These are phyloP conservation scores for Priocnemis perturbator DNA, from an alignment of 2,888 invertebrate species.

Conservation along the genomic window DNA sequence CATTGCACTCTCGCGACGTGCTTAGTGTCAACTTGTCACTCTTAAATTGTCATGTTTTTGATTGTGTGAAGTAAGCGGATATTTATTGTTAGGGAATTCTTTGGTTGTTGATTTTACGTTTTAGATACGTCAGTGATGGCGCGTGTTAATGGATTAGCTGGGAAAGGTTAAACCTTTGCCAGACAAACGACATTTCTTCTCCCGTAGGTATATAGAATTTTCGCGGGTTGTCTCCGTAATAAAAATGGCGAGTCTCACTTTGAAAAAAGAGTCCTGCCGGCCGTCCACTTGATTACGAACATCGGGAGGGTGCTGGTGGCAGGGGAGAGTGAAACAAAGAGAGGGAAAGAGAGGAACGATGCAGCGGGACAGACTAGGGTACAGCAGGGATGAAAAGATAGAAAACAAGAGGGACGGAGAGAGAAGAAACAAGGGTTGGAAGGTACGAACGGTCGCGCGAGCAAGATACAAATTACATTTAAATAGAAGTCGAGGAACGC, in stretches of 20 bases:
- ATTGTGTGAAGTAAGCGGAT: too few species aligned
- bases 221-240: too few species aligned
- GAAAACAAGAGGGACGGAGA: slow-evolving; percentile 6
- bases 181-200: neutral
- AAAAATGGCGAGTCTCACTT: neutral
- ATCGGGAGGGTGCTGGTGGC: neutral
- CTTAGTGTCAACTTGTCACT: too few species aligned
- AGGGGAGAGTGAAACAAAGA: too few species aligned
- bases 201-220: too few species aligned
- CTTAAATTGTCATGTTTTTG: too few species aligned
- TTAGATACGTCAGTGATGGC: too few species aligned
- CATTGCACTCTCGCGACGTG: too few species aligned
- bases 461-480: slow-evolving; percentile 73
- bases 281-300: slow-evolving; percentile 9
- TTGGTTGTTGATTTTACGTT: too few species aligned
- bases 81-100: too few species aligned
- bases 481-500: slow-evolving; percentile 73
- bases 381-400: neutral
- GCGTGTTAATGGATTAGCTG: too few species aligned
- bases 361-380: slow-evolving; percentile 3
- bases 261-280: slow-evolving; percentile 7
- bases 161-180: too few species aligned
- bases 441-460: slow-evolving; percentile 41
- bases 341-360: slow-evolving; percentile 21
- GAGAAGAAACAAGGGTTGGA: neutral